Conservation (phyloP, 2,113 vertebrate genomes). For the Saimiri boliviensis region DNA sequence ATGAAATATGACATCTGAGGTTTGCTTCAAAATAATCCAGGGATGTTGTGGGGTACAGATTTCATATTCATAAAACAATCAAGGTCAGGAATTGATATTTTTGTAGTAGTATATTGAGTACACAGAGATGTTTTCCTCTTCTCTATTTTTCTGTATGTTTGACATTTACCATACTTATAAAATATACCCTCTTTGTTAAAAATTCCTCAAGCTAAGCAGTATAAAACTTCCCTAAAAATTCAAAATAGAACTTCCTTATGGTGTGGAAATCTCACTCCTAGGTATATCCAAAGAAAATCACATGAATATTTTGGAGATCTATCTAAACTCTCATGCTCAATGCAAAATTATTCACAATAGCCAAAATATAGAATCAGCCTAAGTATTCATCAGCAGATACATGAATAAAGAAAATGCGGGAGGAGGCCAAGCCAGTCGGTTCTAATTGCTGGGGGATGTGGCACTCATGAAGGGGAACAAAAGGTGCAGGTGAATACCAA, state of each 20-base stretch:
- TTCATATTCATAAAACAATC: background rate
- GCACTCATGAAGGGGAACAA: too few species aligned
- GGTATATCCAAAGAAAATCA: background rate
- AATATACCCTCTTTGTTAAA: background rate
- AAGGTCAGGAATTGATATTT: background rate
- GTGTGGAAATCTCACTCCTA: background rate
- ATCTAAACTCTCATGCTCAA: background rate
- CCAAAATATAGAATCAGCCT: background rate
- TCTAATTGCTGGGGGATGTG: too few species aligned
- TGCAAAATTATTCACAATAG: background rate
- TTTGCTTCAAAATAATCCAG: background rate
- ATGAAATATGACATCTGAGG: background rate
- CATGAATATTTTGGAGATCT: background rate
- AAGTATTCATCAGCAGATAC: background rate
- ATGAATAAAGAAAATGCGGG: background rate
- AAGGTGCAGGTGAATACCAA: too few species aligned
- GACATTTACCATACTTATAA: background rate
- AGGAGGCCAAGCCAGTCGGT: too few species aligned
- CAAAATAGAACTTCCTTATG: background rate
- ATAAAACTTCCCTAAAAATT: too few species aligned
- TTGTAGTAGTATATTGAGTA: background rate
- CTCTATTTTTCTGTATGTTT: background rate
- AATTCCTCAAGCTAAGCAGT: background rate
- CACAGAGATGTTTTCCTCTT: background rate
- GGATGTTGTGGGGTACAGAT: background rate